phyloP scores from a whole-genome alignment of 2,797 vertebrate genomes.

The Prunella strophiata region DNA sequence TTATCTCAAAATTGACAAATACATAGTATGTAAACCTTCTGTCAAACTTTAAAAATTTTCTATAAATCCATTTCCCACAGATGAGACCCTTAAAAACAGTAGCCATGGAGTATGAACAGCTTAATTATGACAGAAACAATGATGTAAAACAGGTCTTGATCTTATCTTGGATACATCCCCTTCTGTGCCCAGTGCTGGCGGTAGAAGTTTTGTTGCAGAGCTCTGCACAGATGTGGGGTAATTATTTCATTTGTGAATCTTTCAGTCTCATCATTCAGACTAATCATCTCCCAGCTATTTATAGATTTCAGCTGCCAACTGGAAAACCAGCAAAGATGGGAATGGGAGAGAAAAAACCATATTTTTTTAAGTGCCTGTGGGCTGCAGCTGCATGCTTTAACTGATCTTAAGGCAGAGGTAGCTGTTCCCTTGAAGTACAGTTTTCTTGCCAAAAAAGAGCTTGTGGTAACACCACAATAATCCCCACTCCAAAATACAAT shows the following conservation, averaged over 20 bases:
- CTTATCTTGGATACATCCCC: fast-evolving
- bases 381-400: background rate
- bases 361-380: background rate
- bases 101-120: background rate
- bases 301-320: conserved; percentile 55
- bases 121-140: background rate
- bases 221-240: conserved; percentile 27
- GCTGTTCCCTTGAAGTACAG: background rate
- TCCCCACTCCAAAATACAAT: background rate
- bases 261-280: background rate
- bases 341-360: background rate
- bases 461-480: background rate
- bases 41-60: background rate
- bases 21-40: background rate
- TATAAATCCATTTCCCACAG: background rate
- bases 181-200: background rate
- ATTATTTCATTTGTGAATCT: conserved; percentile 58
- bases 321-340: conserved; percentile 26
- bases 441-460: background rate
- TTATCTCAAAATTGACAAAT: background rate
- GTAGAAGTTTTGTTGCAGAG: background rate
- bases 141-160: background rate
- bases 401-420: background rate
- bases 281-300: conserved; percentile 55
- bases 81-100: background rate